phyloP scores from a whole-genome alignment of 2,113 vertebrate genomes.

The Ornithorhynchus anatinus region DNA sequence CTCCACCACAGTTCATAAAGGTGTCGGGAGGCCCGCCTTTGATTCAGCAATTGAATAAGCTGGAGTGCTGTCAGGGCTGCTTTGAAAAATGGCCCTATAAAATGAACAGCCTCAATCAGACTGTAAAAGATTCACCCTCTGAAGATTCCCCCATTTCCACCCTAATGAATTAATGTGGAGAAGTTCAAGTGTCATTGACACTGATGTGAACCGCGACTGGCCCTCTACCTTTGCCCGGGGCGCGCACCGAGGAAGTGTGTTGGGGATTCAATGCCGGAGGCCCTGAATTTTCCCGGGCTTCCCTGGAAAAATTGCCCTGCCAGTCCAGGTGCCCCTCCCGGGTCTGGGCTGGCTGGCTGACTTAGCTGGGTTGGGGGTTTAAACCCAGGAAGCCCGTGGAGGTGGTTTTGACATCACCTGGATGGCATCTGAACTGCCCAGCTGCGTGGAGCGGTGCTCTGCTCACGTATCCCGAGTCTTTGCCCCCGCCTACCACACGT shows the following conservation, averaged over 20 bases:
- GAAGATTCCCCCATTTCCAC: slow-evolving; percentile 83
- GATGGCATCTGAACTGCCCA: too few species aligned
- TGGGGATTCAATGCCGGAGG: too few species aligned
- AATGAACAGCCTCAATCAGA: slow-evolving; percentile 98
- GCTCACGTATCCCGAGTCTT: too few species aligned
- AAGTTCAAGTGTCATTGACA: slow-evolving; percentile 95
- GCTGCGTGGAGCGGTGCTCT: too few species aligned
- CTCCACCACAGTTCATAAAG: slow-evolving; percentile 79
- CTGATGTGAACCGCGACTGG: slow-evolving; percentile 77
- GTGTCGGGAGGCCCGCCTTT: slow-evolving; percentile 76
- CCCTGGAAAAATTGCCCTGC: too few species aligned
- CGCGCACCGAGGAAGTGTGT: slow-evolving; percentile 56
- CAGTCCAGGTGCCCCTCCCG: too few species aligned
- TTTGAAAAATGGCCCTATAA: slow-evolving; percentile 99
- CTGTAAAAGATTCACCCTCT: slow-evolving; percentile 86
- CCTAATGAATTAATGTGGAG: slow-evolving; percentile 96
- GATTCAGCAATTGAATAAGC: slow-evolving; percentile 98
- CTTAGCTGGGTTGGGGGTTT: too few species aligned
- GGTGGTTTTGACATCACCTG: too few species aligned
- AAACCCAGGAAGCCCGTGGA: too few species aligned
- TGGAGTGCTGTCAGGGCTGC: slow-evolving; percentile 94
- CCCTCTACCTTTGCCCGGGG: slow-evolving; percentile 70
- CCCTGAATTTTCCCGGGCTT: too few species aligned
- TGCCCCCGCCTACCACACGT: too few species aligned
- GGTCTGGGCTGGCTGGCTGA: too few species aligned